Conservation (phyloP, 2,888 invertebrate genomes). For the Phortica okadai region DNA sequence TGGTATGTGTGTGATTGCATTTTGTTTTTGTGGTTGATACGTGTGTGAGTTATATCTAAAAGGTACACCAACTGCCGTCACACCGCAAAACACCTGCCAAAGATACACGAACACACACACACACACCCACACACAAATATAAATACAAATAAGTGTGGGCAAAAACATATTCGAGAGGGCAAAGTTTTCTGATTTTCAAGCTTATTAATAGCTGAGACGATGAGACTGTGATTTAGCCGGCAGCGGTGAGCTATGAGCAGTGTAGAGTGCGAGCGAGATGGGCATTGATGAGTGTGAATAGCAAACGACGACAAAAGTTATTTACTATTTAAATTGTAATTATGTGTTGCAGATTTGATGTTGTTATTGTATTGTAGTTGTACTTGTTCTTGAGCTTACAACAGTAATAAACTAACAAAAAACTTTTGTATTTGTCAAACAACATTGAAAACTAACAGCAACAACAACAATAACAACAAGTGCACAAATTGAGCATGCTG, state of each 20-base stretch:
- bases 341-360: not conserved
- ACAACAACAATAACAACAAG: not conserved
- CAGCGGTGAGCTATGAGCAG: too few species aligned
- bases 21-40: conserved; percentile 16
- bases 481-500: not conserved
- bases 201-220: too few species aligned
- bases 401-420: conserved; percentile 18
- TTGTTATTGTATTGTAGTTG: not conserved
- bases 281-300: not conserved
- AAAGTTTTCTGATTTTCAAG: conserved; percentile 5
- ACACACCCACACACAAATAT: not conserved
- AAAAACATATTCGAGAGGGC: not conserved
- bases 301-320: not conserved
- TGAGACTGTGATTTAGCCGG: too few species aligned
- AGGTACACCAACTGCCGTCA: not conserved
- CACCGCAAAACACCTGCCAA: conserved; percentile 15
- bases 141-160: conserved; percentile 32
- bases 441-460: not conserved
- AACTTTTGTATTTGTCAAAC: conserved; percentile 5
- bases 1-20: conserved; percentile 16
- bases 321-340: conserved; percentile 26
- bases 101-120: not conserved
- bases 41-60: not conserved
- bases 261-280: not conserved
- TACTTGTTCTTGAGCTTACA: conserved; percentile 8